Conservation (phyloP, 2,113 vertebrate species). For the Hepsetus odoe region DNA sequence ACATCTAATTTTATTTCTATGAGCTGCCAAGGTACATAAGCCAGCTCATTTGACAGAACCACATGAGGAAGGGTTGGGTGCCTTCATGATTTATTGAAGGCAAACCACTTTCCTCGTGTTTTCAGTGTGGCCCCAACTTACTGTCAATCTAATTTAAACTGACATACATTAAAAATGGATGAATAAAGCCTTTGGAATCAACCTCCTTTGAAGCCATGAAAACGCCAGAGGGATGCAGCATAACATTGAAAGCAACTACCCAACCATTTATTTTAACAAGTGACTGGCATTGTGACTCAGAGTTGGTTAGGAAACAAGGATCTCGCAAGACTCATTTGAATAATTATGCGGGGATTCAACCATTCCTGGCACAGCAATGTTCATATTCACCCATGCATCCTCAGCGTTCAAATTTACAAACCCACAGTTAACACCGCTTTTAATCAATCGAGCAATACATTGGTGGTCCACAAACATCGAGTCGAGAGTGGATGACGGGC, state of each 20-base stretch:
- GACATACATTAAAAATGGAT: neutral
- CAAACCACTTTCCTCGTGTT: neutral
- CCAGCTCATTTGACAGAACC: neutral
- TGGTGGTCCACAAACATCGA: neutral
- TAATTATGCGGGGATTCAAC: neutral
- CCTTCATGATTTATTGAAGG: slow-evolving; percentile 4
- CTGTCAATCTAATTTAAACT: slow-evolving; percentile 23
- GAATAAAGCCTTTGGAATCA: neutral
- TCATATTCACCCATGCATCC: neutral
- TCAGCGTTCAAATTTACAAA: neutral
- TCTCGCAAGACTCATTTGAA: neutral
- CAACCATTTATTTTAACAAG: slow-evolving; percentile 29
- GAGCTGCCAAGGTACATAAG: neutral
- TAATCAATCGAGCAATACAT: neutral
- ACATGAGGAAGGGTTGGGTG: neutral
- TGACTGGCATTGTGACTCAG: slow-evolving; percentile 7
- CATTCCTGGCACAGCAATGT: neutral
- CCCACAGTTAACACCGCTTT: neutral
- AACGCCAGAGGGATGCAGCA: neutral
- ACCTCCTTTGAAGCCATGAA: neutral
- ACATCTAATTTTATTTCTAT: neutral
- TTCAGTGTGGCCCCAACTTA: neutral
- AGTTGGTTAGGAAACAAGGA: neutral
- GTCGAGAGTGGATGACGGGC: neutral
- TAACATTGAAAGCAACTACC: slow-evolving; percentile 2